phyloP scores from a whole-genome alignment of 2,113 vertebrate genomes.

The Paracyprichromis sp. region DNA sequence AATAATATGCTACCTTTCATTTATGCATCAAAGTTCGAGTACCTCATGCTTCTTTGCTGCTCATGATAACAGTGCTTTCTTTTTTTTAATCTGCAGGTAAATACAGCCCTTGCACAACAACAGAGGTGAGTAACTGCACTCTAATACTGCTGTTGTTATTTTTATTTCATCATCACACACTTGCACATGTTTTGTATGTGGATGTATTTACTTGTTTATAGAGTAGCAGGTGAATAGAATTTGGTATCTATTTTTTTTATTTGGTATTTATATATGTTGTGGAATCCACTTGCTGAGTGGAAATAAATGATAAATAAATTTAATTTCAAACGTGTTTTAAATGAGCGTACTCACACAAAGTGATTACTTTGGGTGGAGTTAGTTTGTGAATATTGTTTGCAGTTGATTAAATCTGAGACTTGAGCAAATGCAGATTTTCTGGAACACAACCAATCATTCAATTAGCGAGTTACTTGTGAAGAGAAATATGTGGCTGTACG shows the following conservation, averaged over 20 bases:
- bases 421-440: neutral
- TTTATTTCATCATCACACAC: neutral
- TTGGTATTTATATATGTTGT: neutral
- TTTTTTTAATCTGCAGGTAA: conserved; percentile 73
- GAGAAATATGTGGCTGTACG: neutral
- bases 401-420: neutral
- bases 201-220: neutral
- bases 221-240: neutral
- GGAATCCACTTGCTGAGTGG: neutral
- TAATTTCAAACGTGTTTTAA: neutral
- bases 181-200: neutral
- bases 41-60: neutral
- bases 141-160: neutral
- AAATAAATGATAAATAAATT: neutral
- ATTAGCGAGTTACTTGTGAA: neutral
- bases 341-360: neutral
- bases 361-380: neutral
- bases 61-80: neutral
- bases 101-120: conserved; percentile 74
- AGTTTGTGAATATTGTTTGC: neutral
- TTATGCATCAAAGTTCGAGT: neutral
- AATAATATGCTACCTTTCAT: neutral
- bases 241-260: neutral
- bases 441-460: neutral
- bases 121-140: conserved; percentile 78